Base-by-base conservation (phyloP, 2,113 vertebrate species). In the Hippocampus abdominalis region DNA sequence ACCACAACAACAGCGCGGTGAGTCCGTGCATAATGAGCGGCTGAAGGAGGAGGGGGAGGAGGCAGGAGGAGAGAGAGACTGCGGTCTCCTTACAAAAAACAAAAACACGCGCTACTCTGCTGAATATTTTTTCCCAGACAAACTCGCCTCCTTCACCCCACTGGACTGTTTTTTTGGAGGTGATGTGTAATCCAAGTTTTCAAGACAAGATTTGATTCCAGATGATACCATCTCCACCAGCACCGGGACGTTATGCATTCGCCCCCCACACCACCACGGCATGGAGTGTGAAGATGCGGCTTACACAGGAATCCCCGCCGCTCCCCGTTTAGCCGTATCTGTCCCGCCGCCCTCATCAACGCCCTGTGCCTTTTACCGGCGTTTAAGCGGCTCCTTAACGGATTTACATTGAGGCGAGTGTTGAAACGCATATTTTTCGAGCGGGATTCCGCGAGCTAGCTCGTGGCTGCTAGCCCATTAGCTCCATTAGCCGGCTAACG, bases 241-340 rank as follows among this genome's bases (percentile, higher is more conserved):
- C 83, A 74, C 74, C 81, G 80, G 81, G 74, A 87, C 84, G 61
- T n/a, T 63, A 63, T 68, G 44, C 63, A 74, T 56, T 74, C 73
- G 75, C 74, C 81, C 74, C 74, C 70, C 66, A 74, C 57, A 59
- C 56, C 56, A 60, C 23, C 40, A 79, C 70, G 89, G 81, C 70
- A 93, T 92, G 90, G 90, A 90, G 89, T 10, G 74, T 71, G 89
- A 90, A 87, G 89, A 90, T 90, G 88, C 84, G 82, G 89, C 89
- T 79, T 85, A 81, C 76, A 76, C 74, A 85, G 84, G 82, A 83
- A 71, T 82, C 82, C 78, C 85, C 70, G 4, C 71, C 71, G 72
- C 72, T 68, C 54, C n/a, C 56, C 51, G 46, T 75, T 79, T 84
- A 83, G 61, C 60, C 74, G 76, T 70, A 68, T 65, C 60, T 65